Percentiles rank a stretch among this genome's conserved stretches.
Evolutionary conservation across 2,797 vertebrate species (phyloP).

Genomic region (Etheostoma nigrum): DNA sequence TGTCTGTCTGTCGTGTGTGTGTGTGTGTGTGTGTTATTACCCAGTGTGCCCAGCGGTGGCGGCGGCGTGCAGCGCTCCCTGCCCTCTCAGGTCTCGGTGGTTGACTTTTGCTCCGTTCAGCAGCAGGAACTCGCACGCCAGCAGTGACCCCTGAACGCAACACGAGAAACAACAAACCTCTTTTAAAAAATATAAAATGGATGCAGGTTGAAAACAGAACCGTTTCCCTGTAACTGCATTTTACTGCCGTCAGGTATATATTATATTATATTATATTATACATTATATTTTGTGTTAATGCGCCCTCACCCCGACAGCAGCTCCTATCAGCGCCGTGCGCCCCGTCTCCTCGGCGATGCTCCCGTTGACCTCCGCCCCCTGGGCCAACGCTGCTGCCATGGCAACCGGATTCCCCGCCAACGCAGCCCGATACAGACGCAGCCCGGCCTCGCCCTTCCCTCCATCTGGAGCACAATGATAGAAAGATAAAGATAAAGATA

Average conservation of each 20-base stretch:
- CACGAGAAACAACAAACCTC: too few relatives aligned
- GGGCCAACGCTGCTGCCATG: constrained; percentile 77
- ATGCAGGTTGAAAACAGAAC: too few relatives aligned
- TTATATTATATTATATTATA: too few relatives aligned
- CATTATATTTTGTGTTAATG: not conserved
- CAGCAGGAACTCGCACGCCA: constrained; percentile 84
- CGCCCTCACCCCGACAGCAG: constrained; percentile 80
- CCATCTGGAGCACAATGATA: constrained; percentile 31
- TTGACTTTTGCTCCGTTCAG: constrained; percentile 84
- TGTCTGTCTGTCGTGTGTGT: too few relatives aligned
- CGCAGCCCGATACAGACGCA: constrained; percentile 71
- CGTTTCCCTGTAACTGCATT: too few relatives aligned
- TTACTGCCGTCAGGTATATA: too few relatives aligned
- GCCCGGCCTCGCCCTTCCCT: constrained; percentile 23
- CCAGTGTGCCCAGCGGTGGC: constrained; percentile 80
- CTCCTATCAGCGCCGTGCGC: constrained; percentile 81
- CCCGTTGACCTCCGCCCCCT: constrained; percentile 80
- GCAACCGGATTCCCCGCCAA: constrained; percentile 72
- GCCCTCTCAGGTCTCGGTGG: constrained; percentile 81
- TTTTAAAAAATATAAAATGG: too few relatives aligned
- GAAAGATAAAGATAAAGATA: too few relatives aligned
- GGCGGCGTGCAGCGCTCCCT: constrained; percentile 81
- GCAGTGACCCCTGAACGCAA: constrained; percentile 78
- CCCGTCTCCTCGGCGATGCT: constrained; percentile 69
- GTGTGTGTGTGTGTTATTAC: constrained; percentile 20